phyloP scores from a whole-genome alignment of 1,140 invertebrate genomes.

The Drosophila leontia region DNA sequence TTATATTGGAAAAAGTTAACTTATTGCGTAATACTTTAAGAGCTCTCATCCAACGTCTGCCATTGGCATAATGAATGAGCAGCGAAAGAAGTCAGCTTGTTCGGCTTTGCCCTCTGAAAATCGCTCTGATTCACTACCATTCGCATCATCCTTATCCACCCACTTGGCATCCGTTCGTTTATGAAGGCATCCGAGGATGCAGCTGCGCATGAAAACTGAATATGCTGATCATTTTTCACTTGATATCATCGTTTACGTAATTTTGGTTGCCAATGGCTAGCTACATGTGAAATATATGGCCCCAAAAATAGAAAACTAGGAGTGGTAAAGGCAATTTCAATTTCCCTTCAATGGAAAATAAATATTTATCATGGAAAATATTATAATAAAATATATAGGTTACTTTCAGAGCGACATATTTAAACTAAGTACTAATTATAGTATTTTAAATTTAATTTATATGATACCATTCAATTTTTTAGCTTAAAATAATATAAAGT shows the following conservation, averaged over 20 bases:
- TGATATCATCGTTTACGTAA: constrained; percentile 63
- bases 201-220: constrained; percentile 46
- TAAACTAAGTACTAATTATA: too few relatives aligned
- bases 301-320: not conserved
- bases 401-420: too few relatives aligned
- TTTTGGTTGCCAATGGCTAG: constrained; percentile 45
- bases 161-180: constrained; percentile 27
- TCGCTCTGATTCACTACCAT: constrained; percentile 29
- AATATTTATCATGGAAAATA: not conserved
- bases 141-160: constrained; percentile 29
- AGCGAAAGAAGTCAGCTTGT: constrained; percentile 50
- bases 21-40: constrained; percentile 79
- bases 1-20: constrained; percentile 72
- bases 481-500: too few relatives aligned
- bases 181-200: constrained; percentile 32
- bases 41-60: constrained; percentile 55
- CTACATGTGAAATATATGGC: constrained; percentile 41
- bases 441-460: too few relatives aligned
- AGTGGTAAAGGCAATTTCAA: constrained; percentile 4
- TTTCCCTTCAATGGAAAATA: constrained; percentile 14
- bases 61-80: constrained; percentile 81
- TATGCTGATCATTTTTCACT: constrained; percentile 72
- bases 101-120: constrained; percentile 14
- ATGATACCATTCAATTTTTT: too few relatives aligned
- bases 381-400: not conserved